Evolutionary conservation across 2,888 invertebrate species (phyloP).

Genomic region (Argyresthia albistria): DNA sequence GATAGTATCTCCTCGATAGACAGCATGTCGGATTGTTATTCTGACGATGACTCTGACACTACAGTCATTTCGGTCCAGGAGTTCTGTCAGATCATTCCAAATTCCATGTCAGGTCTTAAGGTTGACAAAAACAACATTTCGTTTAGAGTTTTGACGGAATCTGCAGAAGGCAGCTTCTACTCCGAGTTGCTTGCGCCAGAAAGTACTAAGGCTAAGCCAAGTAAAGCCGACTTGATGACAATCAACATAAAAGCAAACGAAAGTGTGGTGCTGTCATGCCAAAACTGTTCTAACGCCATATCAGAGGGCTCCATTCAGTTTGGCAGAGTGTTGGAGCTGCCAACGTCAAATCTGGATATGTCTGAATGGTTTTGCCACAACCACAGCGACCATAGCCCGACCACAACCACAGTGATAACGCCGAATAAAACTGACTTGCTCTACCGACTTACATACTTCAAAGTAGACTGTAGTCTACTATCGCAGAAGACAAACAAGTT

Average conservation of each 20-base stretch:
- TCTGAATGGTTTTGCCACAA: constrained; percentile 79
- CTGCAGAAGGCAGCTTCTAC: constrained; percentile 59
- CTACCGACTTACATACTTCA: constrained; percentile 69
- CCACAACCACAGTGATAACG: constrained; percentile 32
- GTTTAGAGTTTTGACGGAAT: constrained; percentile 59
- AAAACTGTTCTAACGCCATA: constrained; percentile 56
- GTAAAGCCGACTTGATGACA: constrained; percentile 10
- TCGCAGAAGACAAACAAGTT: constrained; percentile 56
- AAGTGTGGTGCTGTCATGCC: constrained; percentile 41
- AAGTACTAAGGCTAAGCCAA: constrained; percentile 6
- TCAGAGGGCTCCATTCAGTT: constrained; percentile 61
- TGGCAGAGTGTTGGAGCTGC: constrained; percentile 74
- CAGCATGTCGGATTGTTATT: constrained; percentile 54
- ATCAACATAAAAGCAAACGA: constrained; percentile 37
- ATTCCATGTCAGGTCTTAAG: constrained; percentile 64
- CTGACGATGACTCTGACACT: constrained; percentile 47
- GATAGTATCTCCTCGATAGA: constrained; percentile 61
- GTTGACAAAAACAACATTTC: constrained; percentile 57
- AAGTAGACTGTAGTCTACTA: constrained; percentile 49
- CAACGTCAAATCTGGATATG: constrained; percentile 71
- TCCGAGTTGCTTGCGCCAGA: constrained; percentile 41
- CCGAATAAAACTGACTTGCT: constrained; percentile 70
- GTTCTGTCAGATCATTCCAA: constrained; percentile 59
- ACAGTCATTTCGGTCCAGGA: constrained; percentile 46
- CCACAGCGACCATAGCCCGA: constrained; percentile 28